A percentile compares a stretch with the other conserved stretches of the same genome.
These are phyloP conservation scores for Lordiphosa stackelbergi DNA, from an alignment of 1,140 invertebrate genomes.

Conservation along the genomic window DNA sequence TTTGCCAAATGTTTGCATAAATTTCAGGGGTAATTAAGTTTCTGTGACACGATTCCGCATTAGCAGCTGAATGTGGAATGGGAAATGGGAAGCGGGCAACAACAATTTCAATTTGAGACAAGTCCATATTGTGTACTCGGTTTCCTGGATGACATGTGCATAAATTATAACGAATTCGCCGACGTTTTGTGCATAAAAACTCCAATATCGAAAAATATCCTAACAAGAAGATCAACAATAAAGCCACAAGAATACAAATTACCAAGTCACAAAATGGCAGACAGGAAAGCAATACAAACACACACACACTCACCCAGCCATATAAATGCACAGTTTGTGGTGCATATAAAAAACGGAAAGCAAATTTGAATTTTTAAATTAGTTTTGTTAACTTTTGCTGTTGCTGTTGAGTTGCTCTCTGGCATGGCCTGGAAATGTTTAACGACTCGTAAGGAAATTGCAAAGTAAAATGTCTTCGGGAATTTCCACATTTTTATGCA, in stretches of 20 bases:
- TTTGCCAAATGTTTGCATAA: slow-evolving; percentile 61
- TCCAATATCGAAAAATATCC: slow-evolving; percentile 28
- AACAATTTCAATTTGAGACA: slow-evolving; percentile 23
- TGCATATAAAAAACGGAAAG: slow-evolving; percentile 74
- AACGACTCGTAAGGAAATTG: slow-evolving; percentile 75
- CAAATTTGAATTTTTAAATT: slow-evolving; percentile 76
- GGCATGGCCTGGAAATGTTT: slow-evolving; percentile 69
- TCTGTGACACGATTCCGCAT: slow-evolving; percentile 39
- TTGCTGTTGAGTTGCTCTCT: slow-evolving; percentile 37
- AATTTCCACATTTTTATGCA: slow-evolving; percentile 70
- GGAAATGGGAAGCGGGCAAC: slow-evolving; percentile 7
- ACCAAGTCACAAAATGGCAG: slow-evolving; percentile 50
- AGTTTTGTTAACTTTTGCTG: slow-evolving; percentile 73
- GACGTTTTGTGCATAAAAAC: slow-evolving; percentile 30
- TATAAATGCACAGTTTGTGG: slow-evolving; percentile 72
- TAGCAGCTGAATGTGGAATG: slow-evolving; percentile 13
- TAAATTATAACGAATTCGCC: slow-evolving; percentile 53
- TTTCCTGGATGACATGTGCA: slow-evolving; percentile 8
- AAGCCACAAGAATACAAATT: slow-evolving; percentile 71
- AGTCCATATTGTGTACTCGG: slow-evolving; percentile 4
- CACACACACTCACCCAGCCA: slow-evolving; percentile 35
- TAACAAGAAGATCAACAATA: slow-evolving; percentile 70
- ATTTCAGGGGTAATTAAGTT: slow-evolving; percentile 67
- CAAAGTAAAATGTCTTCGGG: slow-evolving; percentile 75
- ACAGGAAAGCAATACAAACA: slow-evolving; percentile 22